A percentile compares a stretch with the other conserved stretches of the same genome.
Conservation (phyloP, 2,888 invertebrate genomes). For the Ligdia adustata region DNA sequence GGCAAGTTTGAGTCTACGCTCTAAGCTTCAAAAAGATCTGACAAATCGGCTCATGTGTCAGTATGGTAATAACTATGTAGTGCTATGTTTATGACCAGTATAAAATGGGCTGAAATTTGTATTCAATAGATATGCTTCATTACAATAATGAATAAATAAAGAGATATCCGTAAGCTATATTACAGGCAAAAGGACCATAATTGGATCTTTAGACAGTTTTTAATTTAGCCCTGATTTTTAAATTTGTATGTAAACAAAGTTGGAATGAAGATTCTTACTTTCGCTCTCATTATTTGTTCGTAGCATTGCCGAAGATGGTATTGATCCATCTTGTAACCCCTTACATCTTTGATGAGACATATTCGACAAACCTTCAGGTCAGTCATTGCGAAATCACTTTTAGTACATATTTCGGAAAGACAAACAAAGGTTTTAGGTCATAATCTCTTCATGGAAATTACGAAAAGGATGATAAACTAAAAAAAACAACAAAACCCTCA, state of each 20-base stretch:
- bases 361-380: slow-evolving; percentile 55
- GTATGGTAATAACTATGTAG: no score
- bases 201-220: no score
- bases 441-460: slow-evolving; percentile 1
- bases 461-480: slow-evolving; percentile 3
- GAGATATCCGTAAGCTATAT: no score
- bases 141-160: no score
- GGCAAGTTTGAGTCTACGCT: no score
- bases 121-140: no score
- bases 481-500: slow-evolving; percentile 5
- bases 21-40: no score
- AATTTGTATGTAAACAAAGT: not conserved
- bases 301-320: slow-evolving; percentile 53
- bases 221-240: no score
- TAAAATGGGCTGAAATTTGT: no score
- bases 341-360: slow-evolving; percentile 52
- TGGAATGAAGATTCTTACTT: slow-evolving; percentile 46
- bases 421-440: slow-evolving; percentile 6
- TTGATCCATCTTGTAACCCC: slow-evolving; percentile 51
- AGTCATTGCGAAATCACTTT: slow-evolving; percentile 40
- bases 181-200: no score
- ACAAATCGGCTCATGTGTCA: no score
- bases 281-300: slow-evolving; percentile 55
- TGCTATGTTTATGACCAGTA: no score
- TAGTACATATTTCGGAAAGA: not conserved